A percentile compares a stretch with the other conserved stretches of the same genome.
Conservation (phyloP, 2,888 invertebrate genomes). For the Chromoteleia sp. region DNA sequence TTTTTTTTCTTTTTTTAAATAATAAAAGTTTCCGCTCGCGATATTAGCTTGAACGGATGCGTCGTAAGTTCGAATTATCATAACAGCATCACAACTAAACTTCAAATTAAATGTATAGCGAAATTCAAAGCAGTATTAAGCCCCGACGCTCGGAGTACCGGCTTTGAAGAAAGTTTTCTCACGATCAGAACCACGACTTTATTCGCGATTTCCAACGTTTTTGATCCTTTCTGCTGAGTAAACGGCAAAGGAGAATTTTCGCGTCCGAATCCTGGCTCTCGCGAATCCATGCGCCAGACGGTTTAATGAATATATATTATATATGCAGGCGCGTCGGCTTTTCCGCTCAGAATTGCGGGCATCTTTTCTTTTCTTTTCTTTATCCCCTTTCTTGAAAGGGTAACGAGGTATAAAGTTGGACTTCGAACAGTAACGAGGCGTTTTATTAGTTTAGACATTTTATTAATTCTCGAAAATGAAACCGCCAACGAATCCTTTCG, state of each 20-base stretch:
- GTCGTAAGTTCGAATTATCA: conserved; percentile 54
- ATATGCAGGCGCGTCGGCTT: conserved; percentile 58
- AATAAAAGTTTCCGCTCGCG: neutral
- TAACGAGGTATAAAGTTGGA: conserved; percentile 56
- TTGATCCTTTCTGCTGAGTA: conserved; percentile 64
- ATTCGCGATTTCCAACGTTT: conserved; percentile 65
- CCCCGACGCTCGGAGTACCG: conserved; percentile 35
- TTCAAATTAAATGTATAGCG: conserved; percentile 62
- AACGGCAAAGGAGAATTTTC: conserved; percentile 66
- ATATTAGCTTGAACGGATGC: conserved; percentile 27
- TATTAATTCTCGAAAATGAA: conserved; percentile 8
- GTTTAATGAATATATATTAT: conserved; percentile 69
- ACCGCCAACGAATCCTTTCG: too few relatives aligned
- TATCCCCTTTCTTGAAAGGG: conserved; percentile 27
- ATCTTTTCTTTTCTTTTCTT: conserved; percentile 26
- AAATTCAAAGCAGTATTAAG: conserved; percentile 65
- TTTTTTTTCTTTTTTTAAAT: neutral
- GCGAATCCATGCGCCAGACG: conserved; percentile 59
- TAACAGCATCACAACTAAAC: conserved; percentile 52
- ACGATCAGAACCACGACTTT: conserved; percentile 63
- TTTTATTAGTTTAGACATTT: conserved; percentile 47
- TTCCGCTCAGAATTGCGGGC: conserved; percentile 24
- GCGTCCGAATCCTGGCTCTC: conserved; percentile 55
- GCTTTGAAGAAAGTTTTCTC: conserved; percentile 65
- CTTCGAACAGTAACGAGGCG: conserved; percentile 58